Percentiles rank a stretch among this genome's conserved stretches.
These are phyloP conservation scores for Thymelicus acteon DNA, from an alignment of 2,888 invertebrate genomes.

Conservation along the genomic window DNA sequence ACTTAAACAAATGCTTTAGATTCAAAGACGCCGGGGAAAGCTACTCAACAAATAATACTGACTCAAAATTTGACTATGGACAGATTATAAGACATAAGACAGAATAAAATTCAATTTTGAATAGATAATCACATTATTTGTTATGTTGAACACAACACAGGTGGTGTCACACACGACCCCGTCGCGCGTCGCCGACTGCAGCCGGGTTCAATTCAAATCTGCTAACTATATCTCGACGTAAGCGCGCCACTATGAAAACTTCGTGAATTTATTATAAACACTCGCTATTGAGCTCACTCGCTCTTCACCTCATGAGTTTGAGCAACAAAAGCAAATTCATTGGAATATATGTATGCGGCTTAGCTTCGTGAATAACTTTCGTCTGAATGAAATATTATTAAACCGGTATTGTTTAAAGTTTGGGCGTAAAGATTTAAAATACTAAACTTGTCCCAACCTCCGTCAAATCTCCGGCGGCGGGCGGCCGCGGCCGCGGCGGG, in stretches of 20 bases:
- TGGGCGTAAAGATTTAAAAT: slow-evolving; percentile 17
- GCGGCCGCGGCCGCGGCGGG: not conserved
- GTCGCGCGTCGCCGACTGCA: slow-evolving; percentile 43
- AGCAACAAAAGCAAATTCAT: slow-evolving; percentile 41
- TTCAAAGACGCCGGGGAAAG: no score
- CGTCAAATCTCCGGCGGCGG: slow-evolving; percentile 16
- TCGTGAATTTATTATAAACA: slow-evolving; percentile 52
- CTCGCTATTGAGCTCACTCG: slow-evolving; percentile 48
- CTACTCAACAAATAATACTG: no score
- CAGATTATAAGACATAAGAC: no score
- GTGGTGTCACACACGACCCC: slow-evolving; percentile 48
- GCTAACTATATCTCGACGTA: slow-evolving; percentile 62
- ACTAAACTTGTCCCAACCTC: slow-evolving; percentile 29
- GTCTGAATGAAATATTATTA: slow-evolving; percentile 30
- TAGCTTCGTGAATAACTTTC: slow-evolving; percentile 36
- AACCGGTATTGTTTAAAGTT: slow-evolving; percentile 41
- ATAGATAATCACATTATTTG: not conserved
- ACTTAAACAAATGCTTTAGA: no score
- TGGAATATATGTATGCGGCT: slow-evolving; percentile 31
- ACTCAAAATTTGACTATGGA: no score
- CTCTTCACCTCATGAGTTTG: slow-evolving; percentile 42
- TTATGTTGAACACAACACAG: slow-evolving; percentile 42
- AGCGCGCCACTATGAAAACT: slow-evolving; percentile 51
- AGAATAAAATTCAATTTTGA: not conserved
- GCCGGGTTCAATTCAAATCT: slow-evolving; percentile 58